A percentile compares a stretch with the other conserved stretches of the same genome.
Conservation (phyloP, 53 echinoderm and acorn worm species). For the Echinarachnius parma region DNA sequence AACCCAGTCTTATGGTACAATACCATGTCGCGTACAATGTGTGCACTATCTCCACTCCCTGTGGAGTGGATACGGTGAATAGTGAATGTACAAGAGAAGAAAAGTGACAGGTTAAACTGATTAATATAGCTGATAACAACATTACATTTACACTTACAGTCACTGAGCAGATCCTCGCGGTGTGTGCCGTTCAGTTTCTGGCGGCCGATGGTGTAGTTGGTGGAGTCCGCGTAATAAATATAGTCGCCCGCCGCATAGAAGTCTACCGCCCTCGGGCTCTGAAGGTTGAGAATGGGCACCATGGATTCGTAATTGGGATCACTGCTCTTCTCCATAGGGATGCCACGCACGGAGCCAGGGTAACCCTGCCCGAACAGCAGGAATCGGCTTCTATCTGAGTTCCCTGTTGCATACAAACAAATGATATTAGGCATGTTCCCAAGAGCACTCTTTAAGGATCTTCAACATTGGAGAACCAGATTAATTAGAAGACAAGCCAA, state of each 20-base stretch:
- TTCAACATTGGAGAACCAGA: too few species aligned
- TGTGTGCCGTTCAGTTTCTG: slow-evolving; percentile 62
- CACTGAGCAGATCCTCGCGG: slow-evolving; percentile 44
- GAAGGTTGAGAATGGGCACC: slow-evolving; percentile 70
- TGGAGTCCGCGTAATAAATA: slow-evolving; percentile 86
- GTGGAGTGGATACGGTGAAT: too few species aligned
- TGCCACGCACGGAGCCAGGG: slow-evolving; percentile 85
- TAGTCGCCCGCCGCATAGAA: slow-evolving; percentile 71
- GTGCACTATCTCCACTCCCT: too few species aligned
- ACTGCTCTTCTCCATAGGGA: slow-evolving; percentile 45
- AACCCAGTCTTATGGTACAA: too few species aligned
- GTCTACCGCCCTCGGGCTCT: slow-evolving; percentile 87
- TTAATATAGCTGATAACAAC: too few species aligned
- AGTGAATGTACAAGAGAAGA: too few species aligned
- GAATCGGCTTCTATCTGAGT: slow-evolving; percentile 50
- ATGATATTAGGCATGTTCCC: slow-evolving; percentile 5
- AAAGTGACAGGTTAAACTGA: too few species aligned
- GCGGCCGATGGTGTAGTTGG: slow-evolving; percentile 66
- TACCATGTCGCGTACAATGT: too few species aligned
- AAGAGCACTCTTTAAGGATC: too few species aligned
- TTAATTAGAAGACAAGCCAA: too few species aligned
- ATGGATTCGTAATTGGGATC: slow-evolving; percentile 61
- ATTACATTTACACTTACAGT: slow-evolving; percentile 50
- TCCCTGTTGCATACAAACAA: slow-evolving; percentile 45
- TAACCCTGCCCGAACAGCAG: slow-evolving; percentile 84